Evolutionary conservation across 2,113 vertebrate genomes (phyloP), one percentile per base, ranked within the genome.

Genomic region (Illadopsis cleaveri): DNA sequence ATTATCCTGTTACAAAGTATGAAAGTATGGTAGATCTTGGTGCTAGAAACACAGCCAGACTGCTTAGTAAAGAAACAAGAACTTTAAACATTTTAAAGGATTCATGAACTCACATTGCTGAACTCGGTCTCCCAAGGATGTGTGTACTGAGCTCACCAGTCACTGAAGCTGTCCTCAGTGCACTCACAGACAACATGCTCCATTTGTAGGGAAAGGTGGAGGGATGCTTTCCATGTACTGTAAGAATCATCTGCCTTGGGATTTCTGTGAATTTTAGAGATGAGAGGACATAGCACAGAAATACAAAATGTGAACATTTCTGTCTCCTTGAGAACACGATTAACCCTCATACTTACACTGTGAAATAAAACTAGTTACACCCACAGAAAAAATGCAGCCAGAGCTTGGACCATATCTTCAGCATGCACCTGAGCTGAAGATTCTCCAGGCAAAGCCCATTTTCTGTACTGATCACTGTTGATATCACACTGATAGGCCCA

Each of bases 361-460:
- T 97, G 93, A 93, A 96, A 92, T 80, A 96, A 93, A 91, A 50
- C 54, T 24, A 23, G 84, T 87, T 91, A 82, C 91, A 77, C 94
- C 95, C 94, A 58, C 3, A 73, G 89, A 66, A 93, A 92, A 83
- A 90, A 94, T 91, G 92, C 88, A 86, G 60, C 82, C 87, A 91
- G 82, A 72, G 30, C 45, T 82, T 42, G 84, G 76, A 69, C 53
- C 16, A 7, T 25, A 42, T 45, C 47, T 82, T 69, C 80, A 62
- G 35, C 15, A 8, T 56, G 88, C 94, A 97, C 94, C 92, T 95
- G 91, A 95, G 93, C 31, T 50, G 73, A 76, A 77, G 92, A 73
- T 47, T 45, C 58, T 96, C 42, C 64, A 33, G 51, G 62, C 70
- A 76, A 40, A 85, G 84, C 70, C 27, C 50, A 22, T 1, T 72